These are phyloP conservation scores for Limnephilus auricula DNA, from an alignment of 2,888 invertebrate genomes.

Conservation along the genomic window DNA sequence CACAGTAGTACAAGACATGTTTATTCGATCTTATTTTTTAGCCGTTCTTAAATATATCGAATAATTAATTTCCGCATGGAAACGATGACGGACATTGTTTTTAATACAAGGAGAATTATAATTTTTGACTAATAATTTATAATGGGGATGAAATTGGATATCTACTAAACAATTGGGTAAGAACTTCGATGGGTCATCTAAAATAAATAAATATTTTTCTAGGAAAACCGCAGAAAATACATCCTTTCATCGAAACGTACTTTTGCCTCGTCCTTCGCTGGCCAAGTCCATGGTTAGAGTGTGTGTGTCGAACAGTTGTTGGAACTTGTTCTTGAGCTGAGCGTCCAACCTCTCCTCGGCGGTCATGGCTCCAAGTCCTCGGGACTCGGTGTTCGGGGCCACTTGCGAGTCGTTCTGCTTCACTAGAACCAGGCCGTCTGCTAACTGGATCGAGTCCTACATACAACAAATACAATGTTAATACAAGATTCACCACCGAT, in stretches of 20 bases:
- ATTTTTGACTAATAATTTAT: neutral
- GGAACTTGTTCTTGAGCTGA: constrained; percentile 77
- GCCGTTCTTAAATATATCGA: too few species aligned
- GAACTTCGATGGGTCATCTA: neutral
- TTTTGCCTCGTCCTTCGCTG: constrained; percentile 77
- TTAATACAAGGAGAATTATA: neutral
- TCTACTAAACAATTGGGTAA: neutral
- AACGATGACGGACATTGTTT: neutral
- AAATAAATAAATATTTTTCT: neutral
- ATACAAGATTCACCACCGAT: neutral
- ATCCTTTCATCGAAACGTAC: constrained; percentile 67
- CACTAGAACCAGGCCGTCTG: constrained; percentile 80
- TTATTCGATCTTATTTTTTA: too few species aligned
- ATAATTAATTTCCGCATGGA: too few species aligned
- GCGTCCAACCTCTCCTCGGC: constrained; percentile 78
- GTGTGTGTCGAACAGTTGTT: constrained; percentile 81
- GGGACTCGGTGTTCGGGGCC: constrained; percentile 76
- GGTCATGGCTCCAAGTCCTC: constrained; percentile 78
- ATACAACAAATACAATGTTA: constrained; percentile 5
- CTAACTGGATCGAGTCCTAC: constrained; percentile 80
- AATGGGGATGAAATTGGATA: neutral
- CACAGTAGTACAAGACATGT: too few species aligned
- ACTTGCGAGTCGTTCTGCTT: constrained; percentile 78
- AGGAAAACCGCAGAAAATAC: neutral
- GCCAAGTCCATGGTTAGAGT: constrained; percentile 81